Conservation (phyloP, 2,797 vertebrate species). For the Danio kyathit region DNA sequence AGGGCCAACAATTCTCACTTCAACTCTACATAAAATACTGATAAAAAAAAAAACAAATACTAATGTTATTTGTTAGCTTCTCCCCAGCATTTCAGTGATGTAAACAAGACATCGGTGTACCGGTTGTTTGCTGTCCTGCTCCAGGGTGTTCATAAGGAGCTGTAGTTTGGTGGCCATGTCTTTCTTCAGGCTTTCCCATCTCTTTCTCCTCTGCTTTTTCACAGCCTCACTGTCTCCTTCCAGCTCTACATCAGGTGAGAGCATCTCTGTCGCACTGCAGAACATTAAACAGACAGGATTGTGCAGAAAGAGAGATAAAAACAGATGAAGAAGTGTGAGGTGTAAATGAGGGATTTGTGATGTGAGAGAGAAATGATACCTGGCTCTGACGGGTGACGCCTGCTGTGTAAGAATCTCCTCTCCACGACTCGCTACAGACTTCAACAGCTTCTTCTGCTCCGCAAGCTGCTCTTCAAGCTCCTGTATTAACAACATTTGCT, state of each 20-base stretch:
- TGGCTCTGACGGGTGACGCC: constrained; percentile 75
- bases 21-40: too few species aligned
- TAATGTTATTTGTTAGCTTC: neutral
- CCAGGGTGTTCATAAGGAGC: constrained; percentile 87
- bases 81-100: neutral
- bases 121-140: constrained; percentile 88
- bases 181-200: constrained; percentile 92
- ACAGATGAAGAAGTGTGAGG: neutral
- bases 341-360: too few species aligned
- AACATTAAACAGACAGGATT: constrained; percentile 23
- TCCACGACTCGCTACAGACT: constrained; percentile 89
- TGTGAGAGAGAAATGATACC: constrained; percentile 34
- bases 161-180: constrained; percentile 90
- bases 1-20: too few species aligned
- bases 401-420: constrained; percentile 93
- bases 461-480: constrained; percentile 92
- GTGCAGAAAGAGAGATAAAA: neutral
- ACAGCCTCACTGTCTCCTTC: constrained; percentile 79
- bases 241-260: constrained; percentile 79
- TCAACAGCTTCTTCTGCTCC: constrained; percentile 91
- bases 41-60: too few species aligned
- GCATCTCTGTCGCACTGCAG: constrained; percentile 79
- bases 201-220: constrained; percentile 87
- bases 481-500: constrained; percentile 68
- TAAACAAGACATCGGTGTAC: constrained; percentile 71